Conservation (phyloP, 2,797 vertebrate genomes). For the Acrocephalus scirpaceus region DNA sequence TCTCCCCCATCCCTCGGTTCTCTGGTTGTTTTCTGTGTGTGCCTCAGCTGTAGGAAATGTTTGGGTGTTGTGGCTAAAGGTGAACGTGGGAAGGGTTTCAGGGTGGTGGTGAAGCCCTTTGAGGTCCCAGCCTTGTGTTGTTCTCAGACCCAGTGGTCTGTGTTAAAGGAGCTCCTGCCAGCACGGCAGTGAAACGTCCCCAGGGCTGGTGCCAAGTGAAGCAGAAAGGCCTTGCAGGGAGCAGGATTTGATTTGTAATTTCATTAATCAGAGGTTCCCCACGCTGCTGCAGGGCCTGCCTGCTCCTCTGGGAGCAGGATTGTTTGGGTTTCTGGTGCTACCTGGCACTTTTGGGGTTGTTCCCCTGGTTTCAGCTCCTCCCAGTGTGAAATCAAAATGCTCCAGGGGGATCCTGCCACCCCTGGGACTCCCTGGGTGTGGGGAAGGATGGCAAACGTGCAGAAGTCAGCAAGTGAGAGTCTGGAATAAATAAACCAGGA, state of each 20-base stretch:
- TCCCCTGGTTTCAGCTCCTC: background rate
- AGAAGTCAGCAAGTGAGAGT: background rate
- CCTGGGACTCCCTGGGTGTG: background rate
- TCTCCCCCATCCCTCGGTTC: rapidly evolving
- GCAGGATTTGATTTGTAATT: constrained; percentile 54
- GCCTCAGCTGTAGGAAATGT: rapidly evolving
- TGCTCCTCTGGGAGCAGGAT: background rate
- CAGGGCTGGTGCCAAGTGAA: constrained; percentile 11
- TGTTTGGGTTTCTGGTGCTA: background rate
- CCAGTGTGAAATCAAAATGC: background rate
- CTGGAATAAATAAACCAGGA: background rate
- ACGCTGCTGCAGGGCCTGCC: background rate
- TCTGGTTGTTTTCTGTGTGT: background rate
- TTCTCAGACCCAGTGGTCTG: background rate
- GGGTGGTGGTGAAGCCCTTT: background rate
- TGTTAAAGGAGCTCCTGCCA: background rate
- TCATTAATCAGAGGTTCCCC: constrained; percentile 62
- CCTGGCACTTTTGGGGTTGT: background rate
- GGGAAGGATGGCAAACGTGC: rapidly evolving
- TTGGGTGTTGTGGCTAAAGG: background rate
- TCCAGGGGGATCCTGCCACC: background rate
- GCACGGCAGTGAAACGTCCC: constrained; percentile 28
- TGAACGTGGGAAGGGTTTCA: background rate
- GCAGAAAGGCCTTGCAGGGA: constrained; percentile 56
- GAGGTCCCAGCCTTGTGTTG: background rate